phyloP scores from a whole-genome alignment of 2,797 vertebrate species.

The Crenichthys baileyi region DNA sequence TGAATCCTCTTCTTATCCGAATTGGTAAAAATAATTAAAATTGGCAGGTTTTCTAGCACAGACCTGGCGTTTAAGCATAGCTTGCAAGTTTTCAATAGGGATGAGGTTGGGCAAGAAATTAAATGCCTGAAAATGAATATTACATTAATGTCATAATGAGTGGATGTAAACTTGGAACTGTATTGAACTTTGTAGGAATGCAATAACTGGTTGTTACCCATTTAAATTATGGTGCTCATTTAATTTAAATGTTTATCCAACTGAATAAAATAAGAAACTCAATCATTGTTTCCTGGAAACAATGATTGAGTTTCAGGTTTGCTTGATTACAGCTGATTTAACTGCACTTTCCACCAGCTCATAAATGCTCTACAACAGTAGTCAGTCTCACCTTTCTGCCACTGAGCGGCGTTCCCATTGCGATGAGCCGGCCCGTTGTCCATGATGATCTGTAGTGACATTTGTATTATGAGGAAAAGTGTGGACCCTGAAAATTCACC shows the following conservation, averaged over 20 bases:
- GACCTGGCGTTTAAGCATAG: too few species aligned
- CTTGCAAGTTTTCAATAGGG: too few species aligned
- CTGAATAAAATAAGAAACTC: background rate
- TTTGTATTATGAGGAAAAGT: background rate
- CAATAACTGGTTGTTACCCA: background rate
- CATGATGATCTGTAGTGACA: constrained; percentile 81
- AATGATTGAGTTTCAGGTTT: background rate
- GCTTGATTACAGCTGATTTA: background rate
- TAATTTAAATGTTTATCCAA: too few species aligned
- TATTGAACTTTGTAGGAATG: background rate
- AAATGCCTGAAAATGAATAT: too few species aligned
- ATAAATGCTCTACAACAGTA: background rate
- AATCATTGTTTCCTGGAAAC: too few species aligned
- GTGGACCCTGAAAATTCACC: background rate
- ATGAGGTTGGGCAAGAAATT: too few species aligned
- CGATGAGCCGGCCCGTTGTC: constrained; percentile 83
- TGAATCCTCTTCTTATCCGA: too few species aligned
- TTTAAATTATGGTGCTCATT: background rate
- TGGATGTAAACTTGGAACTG: too few species aligned
- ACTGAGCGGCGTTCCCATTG: constrained; percentile 68
- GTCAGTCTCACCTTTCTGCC: constrained; percentile 79
- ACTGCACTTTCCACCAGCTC: background rate
- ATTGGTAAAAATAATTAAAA: too few species aligned
- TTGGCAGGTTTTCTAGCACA: too few species aligned
- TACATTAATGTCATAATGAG: too few species aligned